Conservation (phyloP, 1,140 invertebrate genomes). For the Idris sp. region DNA sequence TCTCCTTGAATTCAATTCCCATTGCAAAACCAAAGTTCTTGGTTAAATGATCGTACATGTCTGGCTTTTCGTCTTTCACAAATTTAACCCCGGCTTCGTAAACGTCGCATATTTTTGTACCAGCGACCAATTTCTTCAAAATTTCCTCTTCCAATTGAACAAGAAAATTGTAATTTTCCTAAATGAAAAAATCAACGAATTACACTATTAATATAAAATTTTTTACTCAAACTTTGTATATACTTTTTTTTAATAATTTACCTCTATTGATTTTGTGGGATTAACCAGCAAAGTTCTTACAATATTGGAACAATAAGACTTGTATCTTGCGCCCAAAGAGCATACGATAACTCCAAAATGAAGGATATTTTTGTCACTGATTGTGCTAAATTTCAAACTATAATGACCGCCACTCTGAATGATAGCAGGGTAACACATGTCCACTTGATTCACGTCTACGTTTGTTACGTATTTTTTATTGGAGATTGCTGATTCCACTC, state of each 20-base stretch:
- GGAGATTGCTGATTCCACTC: constrained; percentile 88
- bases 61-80: constrained; percentile 92
- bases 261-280: constrained; percentile 87
- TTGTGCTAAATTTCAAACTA: constrained; percentile 96
- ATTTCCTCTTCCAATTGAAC: constrained; percentile 95
- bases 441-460: constrained; percentile 91
- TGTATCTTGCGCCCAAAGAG: constrained; percentile 95
- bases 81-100: constrained; percentile 90
- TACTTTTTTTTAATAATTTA: constrained; percentile 73
- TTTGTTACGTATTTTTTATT: constrained; percentile 97
- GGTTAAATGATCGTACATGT: constrained; percentile 93
- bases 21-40: constrained; percentile 97
- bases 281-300: constrained; percentile 98
- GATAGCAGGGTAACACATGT: constrained; percentile 99
- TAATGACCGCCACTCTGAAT: constrained; percentile 99
- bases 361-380: constrained; percentile 94
- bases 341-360: constrained; percentile 98
- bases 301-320: constrained; percentile 99
- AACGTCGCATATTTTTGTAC: constrained; percentile 91
- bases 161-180: constrained; percentile 96
- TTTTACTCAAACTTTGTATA: no score
- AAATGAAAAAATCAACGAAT: constrained; percentile 54
- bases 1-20: constrained; percentile 99
- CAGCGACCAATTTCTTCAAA: constrained; percentile 89
- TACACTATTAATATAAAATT: no score